Evolutionary conservation across 2,797 vertebrate species (phyloP), one percentile per base, ranked within the genome.

Genomic region (Chelidonichthys spinosus): DNA sequence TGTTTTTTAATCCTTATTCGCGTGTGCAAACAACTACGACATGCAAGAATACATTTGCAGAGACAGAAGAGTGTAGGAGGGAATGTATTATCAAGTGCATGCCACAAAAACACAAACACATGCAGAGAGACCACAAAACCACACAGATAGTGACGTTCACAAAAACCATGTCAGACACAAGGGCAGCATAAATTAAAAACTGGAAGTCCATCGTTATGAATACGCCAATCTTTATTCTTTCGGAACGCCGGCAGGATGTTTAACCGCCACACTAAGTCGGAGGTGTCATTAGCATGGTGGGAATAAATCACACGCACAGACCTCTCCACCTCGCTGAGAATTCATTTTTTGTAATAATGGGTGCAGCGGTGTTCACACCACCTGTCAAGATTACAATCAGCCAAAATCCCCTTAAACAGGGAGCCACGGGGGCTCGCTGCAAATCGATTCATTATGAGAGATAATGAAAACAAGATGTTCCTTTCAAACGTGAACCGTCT

Each of bases 391-490:
- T 76, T 64, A 71, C 60, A 74, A 74, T 63, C 83, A 54, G 67
- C 81, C 83, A 85, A 83, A 79, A 54, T 74, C 78, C 83, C 80
- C 81, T 63, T 69, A 70, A 79, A 82, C 66, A 32, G 63, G 25
- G 37, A 78, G 73, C 72, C 78, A 62, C 9, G 42, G 80, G 69
- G 46, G 69, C 78, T 74, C 4, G 60, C 79, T 68, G 68, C 74
- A 90, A 89, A 92, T 89, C 75, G 70, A 87, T 90, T 90, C 76
- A 89, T 91, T 88, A 86, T 70, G 78, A 86, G 79, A 83, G 81
- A 90, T 89, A 85, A 90, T 89, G 85, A 88, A 90, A 90, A 88
- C 82, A 87, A 85, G 73, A 84, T 89, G 82, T 91, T 91, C 79
- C 75, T 87, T 85, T 91, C 68, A 63, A 63, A 47, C 58, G 63